phyloP scores from a whole-genome alignment of 2,797 vertebrate genomes.

The Gadopsis marmoratus region DNA sequence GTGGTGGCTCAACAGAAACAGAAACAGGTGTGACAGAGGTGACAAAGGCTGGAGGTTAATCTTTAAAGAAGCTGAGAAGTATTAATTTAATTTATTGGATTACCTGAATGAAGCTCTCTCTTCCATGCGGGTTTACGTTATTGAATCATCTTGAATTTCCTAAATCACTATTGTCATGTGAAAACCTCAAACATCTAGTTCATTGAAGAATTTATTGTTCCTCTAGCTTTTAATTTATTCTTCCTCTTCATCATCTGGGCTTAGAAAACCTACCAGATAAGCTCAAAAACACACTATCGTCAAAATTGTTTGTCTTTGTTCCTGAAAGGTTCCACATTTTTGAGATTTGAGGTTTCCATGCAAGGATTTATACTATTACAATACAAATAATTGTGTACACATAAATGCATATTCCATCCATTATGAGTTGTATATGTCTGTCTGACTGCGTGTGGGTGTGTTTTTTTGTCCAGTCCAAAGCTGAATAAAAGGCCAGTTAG shows the following conservation, averaged over 20 bases:
- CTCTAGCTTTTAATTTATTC: neutral
- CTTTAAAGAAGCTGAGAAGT: neutral
- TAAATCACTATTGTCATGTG: neutral
- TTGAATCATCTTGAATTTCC: neutral
- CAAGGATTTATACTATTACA: neutral
- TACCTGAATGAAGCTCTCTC: neutral
- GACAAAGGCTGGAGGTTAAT: constrained; percentile 20
- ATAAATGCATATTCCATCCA: constrained; percentile 54
- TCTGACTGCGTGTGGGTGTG: constrained; percentile 64
- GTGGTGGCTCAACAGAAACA: constrained; percentile 20
- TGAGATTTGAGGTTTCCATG: neutral
- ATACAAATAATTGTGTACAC: constrained; percentile 22
- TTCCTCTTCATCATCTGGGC: neutral
- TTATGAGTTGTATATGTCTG: constrained; percentile 46
- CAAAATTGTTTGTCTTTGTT: neutral
- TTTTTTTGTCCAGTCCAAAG: constrained; percentile 68
- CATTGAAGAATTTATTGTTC: neutral
- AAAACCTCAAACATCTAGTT: neutral
- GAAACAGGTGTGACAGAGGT: constrained; percentile 41
- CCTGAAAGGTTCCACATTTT: neutral
- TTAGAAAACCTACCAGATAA: neutral
- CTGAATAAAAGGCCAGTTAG: constrained; percentile 85
- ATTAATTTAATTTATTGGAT: constrained; percentile 5
- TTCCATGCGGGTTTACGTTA: neutral
- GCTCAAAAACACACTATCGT: neutral